phyloP scores from a whole-genome alignment of 2,888 invertebrate genomes.

The Drosophila suboccidentalis region DNA sequence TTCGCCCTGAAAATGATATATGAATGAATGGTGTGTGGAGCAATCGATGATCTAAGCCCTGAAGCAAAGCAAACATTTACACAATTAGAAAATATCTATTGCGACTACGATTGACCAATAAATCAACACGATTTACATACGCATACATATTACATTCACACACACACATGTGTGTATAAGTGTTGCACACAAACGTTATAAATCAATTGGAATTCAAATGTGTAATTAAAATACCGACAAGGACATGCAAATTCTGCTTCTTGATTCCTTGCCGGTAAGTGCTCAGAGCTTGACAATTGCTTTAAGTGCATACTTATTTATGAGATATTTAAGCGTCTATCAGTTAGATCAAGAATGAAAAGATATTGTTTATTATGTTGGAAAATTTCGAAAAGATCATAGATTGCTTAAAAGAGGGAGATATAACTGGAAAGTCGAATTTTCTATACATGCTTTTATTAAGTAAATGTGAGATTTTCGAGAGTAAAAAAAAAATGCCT shows the following conservation, averaged over 20 bases:
- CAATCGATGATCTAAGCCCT: conserved; percentile 46
- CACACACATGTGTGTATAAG: neutral
- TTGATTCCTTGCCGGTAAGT: conserved; percentile 8
- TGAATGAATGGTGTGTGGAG: neutral
- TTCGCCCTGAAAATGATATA: conserved; percentile 34
- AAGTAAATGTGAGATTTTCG: too few species aligned
- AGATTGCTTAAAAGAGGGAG: too few species aligned
- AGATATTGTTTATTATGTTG: neutral
- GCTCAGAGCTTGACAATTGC: conserved; percentile 1
- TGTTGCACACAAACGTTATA: conserved; percentile 26
- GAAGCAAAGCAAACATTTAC: conserved; percentile 47
- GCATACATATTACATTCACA: conserved; percentile 15
- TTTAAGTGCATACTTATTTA: neutral
- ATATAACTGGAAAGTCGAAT: too few species aligned
- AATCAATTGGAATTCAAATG: conserved; percentile 47
- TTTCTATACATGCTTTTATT: too few species aligned
- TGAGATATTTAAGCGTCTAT: neutral
- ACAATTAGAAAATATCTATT: conserved; percentile 51
- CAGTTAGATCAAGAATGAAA: neutral
- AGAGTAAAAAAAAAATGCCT: too few species aligned
- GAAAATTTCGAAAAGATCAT: too few species aligned
- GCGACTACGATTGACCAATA: conserved; percentile 32
- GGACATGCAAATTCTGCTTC: conserved; percentile 17
- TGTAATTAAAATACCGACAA: conserved; percentile 48
- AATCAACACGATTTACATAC: conserved; percentile 48